Percentiles rank a stretch among this genome's conserved stretches.
These are phyloP conservation scores for Solen grandis DNA, from an alignment of 1,140 invertebrate species.

Conservation along the genomic window DNA sequence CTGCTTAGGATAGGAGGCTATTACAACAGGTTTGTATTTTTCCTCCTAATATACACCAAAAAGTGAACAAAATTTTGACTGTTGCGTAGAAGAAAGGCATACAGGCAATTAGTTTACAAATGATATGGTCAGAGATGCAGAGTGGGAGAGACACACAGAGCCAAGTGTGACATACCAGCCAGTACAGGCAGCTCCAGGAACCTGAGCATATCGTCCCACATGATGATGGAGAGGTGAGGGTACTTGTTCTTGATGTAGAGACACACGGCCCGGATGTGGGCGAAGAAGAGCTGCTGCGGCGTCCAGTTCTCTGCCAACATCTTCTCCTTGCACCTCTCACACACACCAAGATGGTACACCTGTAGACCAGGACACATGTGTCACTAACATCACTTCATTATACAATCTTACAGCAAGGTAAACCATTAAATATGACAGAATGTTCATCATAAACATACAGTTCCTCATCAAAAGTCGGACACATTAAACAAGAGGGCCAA, in stretches of 20 bases:
- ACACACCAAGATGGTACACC: constrained; percentile 73
- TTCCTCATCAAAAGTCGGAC: no score
- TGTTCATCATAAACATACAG: no score
- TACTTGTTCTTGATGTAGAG: constrained; percentile 80
- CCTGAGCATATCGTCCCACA: constrained; percentile 98
- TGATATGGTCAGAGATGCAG: neutral
- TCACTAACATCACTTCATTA: neutral
- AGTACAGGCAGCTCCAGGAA: constrained; percentile 65
- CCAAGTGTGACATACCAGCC: constrained; percentile 57
- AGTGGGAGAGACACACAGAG: neutral
- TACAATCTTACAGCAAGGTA: neutral
- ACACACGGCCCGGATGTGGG: constrained; percentile 81
- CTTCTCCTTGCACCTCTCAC: constrained; percentile 69
- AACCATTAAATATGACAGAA: no score
- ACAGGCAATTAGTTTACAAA: neutral
- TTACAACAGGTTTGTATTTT: no score
- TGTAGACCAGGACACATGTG: no score
- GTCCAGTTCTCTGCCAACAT: constrained; percentile 80
- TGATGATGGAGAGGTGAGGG: constrained; percentile 86
- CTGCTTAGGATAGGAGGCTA: no score
- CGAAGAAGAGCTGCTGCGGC: constrained; percentile 82
- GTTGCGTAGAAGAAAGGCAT: neutral
- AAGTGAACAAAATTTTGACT: no score
- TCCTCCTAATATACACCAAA: no score
- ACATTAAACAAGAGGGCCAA: neutral